Base-by-base conservation (phyloP, 2,797 vertebrate species). In the Tachyglossus aculeatus region DNA sequence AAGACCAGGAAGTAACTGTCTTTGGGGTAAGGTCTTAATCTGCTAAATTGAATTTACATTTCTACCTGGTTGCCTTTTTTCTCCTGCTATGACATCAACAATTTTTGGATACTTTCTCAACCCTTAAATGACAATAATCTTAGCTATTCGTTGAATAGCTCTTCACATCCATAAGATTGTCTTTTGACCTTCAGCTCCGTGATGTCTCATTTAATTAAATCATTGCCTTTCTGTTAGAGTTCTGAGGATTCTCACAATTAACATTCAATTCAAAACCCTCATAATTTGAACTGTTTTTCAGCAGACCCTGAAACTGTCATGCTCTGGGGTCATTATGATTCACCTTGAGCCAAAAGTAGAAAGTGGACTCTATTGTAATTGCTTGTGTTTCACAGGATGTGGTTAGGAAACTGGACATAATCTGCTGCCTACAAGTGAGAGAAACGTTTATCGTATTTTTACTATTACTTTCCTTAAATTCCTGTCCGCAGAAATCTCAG, bases 251-350 rank as follows among this genome's bases (percentile, higher is more conserved):
- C 55, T 66, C 36, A 71, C 68, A 3, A 13, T 54, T 58, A 38
- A 37, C 38, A 25, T 18, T 36, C 52, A 4, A 41, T 10, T 62
- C 68, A 45, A 18, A 73, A 43, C 25, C n/a, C 4, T 14, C 38
- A 56, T 75, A 77, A 77, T 54, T 66, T 60, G 75, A 67, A 57
- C 47, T 33, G 53, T 6, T 29, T 59, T 65, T 50, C 50, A 27
- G 66, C 7, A 69, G 9, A 10, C 45, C 10, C 41, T 0, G 4
- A 41, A 53, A 31, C 19, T 6, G 15, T 53, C n/a, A 50, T 29
- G 32, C 12, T 22, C 9, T 18, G 29, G 24, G 29, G 39, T 33
- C 55, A 58, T 21, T 16, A 21, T 9, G 29, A 40, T 15, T 43
- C 39, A 32, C 9, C 15, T 21, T 58, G 55, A 55, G 25, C 14